Evolutionary conservation across 2,888 invertebrate genomes (phyloP), one percentile per base, ranked within the genome.

Genomic region (Apantesis nais): DNA sequence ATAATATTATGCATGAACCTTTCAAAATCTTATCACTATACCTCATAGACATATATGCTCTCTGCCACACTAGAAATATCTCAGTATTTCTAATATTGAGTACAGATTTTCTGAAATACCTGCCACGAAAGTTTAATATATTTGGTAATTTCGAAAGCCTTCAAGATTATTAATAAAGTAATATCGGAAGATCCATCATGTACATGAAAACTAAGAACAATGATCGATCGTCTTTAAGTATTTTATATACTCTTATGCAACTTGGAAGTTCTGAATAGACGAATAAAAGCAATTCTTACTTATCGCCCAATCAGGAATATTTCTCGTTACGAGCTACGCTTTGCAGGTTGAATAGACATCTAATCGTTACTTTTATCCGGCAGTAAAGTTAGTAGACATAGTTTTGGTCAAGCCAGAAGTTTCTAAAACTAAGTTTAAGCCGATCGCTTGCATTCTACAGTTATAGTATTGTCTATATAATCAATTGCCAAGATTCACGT

Each of bases 351-450:
- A 58, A 58, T 58, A 58, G 1, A 58, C 58, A 1, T 58, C 58
- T 58, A 58, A 58, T 58, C 29, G 16, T 58, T 29, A 58, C 58
- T 58, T 58, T 16, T 29, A 58, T 29, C 16, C 25, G 41, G 25
- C 37, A 62, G 39, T n/a, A 12, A 62, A 62, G 39, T 41, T 25
- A 9, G 25, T 62, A 25, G 39, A 8, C 8, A 62, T 25, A 58
- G 58, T 39, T 62, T 62, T 48, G 34, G 81, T 82, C 74, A 82
- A 85, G 87, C 88, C 84, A 77, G 87, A 88, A 88, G 80, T 86
- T 87, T 73, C 41, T 64, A 66, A 25, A 85, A 84, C 82, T 83
- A 84, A 83, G 83, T 85, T 84, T 84, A 82, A 83, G 80, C 73
- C 67, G 66, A 72, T 71, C 74, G 70, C 80, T 78, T 80, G 77